These are phyloP conservation scores for Malurus cyaneus DNA, from an alignment of 2,113 vertebrate species.

Conservation along the genomic window DNA sequence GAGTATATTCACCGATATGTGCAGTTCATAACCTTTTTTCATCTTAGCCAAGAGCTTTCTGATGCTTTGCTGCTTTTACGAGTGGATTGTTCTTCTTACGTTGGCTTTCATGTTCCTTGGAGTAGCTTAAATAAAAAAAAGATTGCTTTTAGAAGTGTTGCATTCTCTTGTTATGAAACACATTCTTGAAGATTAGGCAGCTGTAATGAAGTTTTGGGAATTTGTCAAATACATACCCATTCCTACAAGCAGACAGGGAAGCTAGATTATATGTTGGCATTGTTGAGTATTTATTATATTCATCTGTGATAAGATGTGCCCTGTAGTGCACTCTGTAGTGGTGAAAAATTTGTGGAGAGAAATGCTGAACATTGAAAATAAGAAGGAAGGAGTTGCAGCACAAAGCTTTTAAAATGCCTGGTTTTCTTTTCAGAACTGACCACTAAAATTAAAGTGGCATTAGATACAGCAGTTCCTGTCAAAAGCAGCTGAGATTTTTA, in stretches of 20 bases:
- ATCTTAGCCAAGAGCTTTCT: neutral
- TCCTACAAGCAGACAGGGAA: neutral
- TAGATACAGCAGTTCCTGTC: neutral
- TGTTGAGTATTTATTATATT: neutral
- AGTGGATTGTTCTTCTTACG: neutral
- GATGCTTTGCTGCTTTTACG: neutral
- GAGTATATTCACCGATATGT: neutral
- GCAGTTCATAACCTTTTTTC: neutral
- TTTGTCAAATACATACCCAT: neutral
- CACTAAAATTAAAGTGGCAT: neutral
- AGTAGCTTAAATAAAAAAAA: neutral
- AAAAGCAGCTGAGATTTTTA: neutral
- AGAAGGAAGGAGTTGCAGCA: neutral
- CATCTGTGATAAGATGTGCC: neutral
- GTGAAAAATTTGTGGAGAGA: neutral
- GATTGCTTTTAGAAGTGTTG: neutral
- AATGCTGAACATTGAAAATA: neutral
- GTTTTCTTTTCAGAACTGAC: neutral
- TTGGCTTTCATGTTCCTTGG: neutral
- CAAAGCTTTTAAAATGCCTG: neutral
- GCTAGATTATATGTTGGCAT: neutral
- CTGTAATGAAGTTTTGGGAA: neutral
- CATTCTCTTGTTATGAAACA: neutral
- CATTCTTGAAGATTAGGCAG: neutral
- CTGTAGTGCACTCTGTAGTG: neutral